Evolutionary conservation across 2,888 invertebrate genomes (phyloP), one percentile per base, ranked within the genome.

Genomic region (Cryptus viduatorius): DNA sequence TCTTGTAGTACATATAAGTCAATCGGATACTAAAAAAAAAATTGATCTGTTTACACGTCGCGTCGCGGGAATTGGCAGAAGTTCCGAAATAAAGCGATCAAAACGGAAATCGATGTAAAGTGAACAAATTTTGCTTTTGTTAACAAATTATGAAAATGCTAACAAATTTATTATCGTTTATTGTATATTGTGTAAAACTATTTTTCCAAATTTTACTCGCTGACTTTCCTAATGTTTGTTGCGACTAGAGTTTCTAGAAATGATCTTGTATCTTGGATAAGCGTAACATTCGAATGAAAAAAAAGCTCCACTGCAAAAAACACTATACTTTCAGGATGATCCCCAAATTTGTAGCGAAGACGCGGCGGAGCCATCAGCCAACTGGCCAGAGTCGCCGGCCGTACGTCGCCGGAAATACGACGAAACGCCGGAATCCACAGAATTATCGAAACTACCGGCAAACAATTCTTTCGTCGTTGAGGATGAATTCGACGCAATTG

Each of bases 401-500:
- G 10, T 61, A 0, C 80, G 73, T 42, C 80, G 79, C 8, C 85
- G 85, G 7, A 87, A 83, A 46, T 67, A 75, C 67, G 86, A 84
- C 19, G 86, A 86, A 10, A 53, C 71, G 7, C 72, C 89, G 5
- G 93, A 93, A 82, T 87, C 90, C 24, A 86, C 87, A 29, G 92
- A 93, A 79, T 79, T 90, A 0, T 86, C 90, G 64, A 92, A 91
- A 88, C 82, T 90, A 46, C 83, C 89, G 0, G 92, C 92, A n/a
- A 79, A 59, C 31, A 91, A 91, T 89, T 89, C 92, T 0, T 90
- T 89, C 44, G 86, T 90, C 14, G 87, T 91, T 31, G 92, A 92
- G 86, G 93, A 93, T 79, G 94, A 94, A 61, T 94, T 92, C 69
- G 93, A 94, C 79, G 93, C 94, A 29, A 92, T 94, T 79, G 94